Evolutionary conservation across 2,113 vertebrate genomes (phyloP).

Genomic region (Eurystomus gularis): DNA sequence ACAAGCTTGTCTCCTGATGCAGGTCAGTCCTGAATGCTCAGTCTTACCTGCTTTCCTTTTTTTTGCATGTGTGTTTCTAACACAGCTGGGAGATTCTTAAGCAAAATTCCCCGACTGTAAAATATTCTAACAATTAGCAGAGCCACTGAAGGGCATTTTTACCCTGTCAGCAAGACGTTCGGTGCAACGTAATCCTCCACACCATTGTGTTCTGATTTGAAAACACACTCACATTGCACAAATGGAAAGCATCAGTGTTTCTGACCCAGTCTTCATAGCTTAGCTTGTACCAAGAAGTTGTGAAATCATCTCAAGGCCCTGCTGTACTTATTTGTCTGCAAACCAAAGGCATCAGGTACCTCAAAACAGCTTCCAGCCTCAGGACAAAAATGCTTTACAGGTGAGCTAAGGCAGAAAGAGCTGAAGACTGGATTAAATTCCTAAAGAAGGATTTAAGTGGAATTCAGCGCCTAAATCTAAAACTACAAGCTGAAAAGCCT

Average conservation of each 20-base stretch:
- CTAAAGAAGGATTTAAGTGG: background rate
- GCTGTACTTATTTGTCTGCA: background rate
- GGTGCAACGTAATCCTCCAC: background rate
- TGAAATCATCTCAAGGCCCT: background rate
- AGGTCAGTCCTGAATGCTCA: slow-evolving; percentile 4
- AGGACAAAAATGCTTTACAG: background rate
- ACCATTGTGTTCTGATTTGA: background rate
- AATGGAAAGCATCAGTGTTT: background rate
- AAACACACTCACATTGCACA: background rate
- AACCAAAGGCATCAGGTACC: background rate
- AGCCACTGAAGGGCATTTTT: background rate
- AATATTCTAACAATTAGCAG: background rate
- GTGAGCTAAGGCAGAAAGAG: background rate
- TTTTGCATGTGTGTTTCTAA: background rate
- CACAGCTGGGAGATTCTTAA: background rate
- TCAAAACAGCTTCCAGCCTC: background rate
- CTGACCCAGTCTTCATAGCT: background rate
- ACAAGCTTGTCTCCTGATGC: slow-evolving; percentile 30
- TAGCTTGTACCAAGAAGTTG: fast-evolving
- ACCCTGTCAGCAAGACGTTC: background rate
- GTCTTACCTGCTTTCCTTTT: slow-evolving; percentile 2
- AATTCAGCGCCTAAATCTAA: background rate
- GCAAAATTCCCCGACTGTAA: background rate
- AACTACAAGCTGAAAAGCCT: background rate
- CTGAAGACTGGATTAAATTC: background rate